Evolutionary conservation across 2,113 vertebrate species (phyloP).

Genomic region (Cebidichthys violaceus): DNA sequence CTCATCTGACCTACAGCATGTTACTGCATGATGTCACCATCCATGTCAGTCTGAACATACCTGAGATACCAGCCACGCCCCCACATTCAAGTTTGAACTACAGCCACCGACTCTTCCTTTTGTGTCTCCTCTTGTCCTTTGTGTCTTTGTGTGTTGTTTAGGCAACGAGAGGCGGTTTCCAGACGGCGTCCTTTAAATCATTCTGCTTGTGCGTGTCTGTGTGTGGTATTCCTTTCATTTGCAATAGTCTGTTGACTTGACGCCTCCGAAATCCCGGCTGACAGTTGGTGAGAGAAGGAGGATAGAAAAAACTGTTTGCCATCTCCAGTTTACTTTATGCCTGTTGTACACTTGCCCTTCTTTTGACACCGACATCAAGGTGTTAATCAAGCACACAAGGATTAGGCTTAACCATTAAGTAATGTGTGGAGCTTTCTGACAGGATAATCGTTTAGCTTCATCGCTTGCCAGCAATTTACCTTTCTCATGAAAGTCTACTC

Average conservation of each 20-base stretch:
- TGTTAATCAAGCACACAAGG: constrained; percentile 47
- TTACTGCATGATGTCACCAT: constrained; percentile 39
- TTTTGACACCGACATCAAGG: constrained; percentile 35
- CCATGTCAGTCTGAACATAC: constrained; percentile 18
- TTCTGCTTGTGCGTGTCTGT: constrained; percentile 30
- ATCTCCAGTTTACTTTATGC: constrained; percentile 32
- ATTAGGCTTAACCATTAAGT: constrained; percentile 45
- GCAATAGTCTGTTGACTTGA: constrained; percentile 58
- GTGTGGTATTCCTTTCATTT: constrained; percentile 50
- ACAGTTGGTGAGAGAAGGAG: constrained; percentile 30
- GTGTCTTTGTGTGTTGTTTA: constrained; percentile 18
- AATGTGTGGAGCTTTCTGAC: constrained; percentile 33
- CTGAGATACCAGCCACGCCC: constrained; percentile 32
- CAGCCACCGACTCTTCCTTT: neutral
- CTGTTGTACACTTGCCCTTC: constrained; percentile 27
- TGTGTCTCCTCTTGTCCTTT: constrained; percentile 7
- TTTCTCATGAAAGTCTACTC: constrained; percentile 3
- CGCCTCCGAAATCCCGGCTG: constrained; percentile 31
- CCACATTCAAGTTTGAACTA: constrained; percentile 16
- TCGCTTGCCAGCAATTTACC: neutral
- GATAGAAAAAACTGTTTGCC: constrained; percentile 29
- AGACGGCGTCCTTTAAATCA: constrained; percentile 2
- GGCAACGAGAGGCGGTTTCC: neutral
- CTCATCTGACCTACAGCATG: constrained; percentile 1
- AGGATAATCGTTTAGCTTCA: constrained; percentile 5